Percentiles rank a stretch among this genome's conserved stretches.
Evolutionary conservation across 2,797 vertebrate genomes (phyloP).

Genomic region (Enteromius paludinosus): DNA sequence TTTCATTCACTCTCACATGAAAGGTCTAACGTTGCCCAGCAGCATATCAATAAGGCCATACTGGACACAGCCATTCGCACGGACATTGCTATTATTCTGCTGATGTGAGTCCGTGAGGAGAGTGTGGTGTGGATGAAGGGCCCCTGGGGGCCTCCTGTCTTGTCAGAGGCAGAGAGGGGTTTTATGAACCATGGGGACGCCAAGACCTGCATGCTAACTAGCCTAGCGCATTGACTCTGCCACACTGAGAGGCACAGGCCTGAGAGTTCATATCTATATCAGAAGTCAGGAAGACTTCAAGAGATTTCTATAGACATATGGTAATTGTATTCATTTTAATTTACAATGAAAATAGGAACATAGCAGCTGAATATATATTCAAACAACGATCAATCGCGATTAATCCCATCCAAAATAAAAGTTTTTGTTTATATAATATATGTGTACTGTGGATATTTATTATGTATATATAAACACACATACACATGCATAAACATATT

Average conservation of each 20-base stretch:
- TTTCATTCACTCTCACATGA: constrained; percentile 58
- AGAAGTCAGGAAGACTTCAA: neutral
- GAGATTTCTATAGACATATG: neutral
- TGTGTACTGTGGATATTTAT: too few relatives aligned
- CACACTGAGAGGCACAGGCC: neutral
- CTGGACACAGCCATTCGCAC: constrained; percentile 21
- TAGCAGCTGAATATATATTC: neutral
- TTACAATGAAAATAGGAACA: neutral
- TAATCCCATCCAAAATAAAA: too few relatives aligned
- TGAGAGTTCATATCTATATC: neutral
- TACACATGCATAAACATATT: too few relatives aligned
- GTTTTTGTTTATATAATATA: too few relatives aligned
- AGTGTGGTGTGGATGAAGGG: constrained; percentile 14
- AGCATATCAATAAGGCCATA: constrained; percentile 49
- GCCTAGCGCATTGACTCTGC: neutral
- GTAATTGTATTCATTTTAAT: constrained; percentile 4
- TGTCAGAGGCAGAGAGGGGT: constrained; percentile 34
- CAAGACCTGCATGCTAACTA: constrained; percentile 49
- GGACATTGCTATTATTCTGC: constrained; percentile 40
- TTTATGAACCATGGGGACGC: constrained; percentile 21
- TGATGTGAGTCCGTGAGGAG: constrained; percentile 37
- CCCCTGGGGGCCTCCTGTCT: constrained; percentile 38
- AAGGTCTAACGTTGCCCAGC: constrained; percentile 44
- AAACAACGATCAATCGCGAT: too few relatives aligned
- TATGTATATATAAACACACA: too few relatives aligned